Conservation (phyloP, 53 echinoderm and acorn worm species). For the Temnopleurus reevesii region DNA sequence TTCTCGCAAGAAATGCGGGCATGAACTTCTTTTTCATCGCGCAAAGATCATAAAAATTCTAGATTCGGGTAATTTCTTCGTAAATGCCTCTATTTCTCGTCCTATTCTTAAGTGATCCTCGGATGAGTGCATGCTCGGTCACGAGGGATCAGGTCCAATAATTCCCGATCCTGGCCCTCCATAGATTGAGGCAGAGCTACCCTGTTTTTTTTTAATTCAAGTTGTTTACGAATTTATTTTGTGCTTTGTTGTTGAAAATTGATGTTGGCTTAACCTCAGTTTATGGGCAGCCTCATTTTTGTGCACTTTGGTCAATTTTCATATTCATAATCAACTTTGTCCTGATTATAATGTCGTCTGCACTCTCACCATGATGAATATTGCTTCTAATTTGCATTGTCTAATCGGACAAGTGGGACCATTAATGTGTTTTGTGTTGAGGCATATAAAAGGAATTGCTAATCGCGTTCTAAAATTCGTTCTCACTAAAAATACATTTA, state of each 20-base stretch:
- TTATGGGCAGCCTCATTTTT: background rate
- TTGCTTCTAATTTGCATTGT: no score
- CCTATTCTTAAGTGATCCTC: background rate
- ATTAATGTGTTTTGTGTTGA: no score
- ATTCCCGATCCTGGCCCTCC: background rate
- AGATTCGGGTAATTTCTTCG: slow-evolving; percentile 19
- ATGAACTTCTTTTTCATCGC: slow-evolving; percentile 32
- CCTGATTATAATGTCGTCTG: background rate
- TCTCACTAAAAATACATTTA: no score
- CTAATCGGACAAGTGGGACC: no score
- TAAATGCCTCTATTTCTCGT: slow-evolving; percentile 21
- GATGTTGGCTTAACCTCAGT: slow-evolving; percentile 21
- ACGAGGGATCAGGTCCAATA: slow-evolving; percentile 1
- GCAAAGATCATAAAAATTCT: background rate
- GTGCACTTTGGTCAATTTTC: background rate
- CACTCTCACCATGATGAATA: no score
- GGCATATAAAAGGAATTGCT: no score
- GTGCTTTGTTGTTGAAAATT: slow-evolving; percentile 20
- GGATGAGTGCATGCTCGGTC: slow-evolving; percentile 40
- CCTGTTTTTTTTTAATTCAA: background rate
- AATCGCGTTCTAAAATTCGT: no score
- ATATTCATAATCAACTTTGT: background rate
- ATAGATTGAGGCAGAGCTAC: background rate
- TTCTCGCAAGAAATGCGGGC: slow-evolving; percentile 58
- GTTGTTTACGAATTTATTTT: slow-evolving; percentile 44